A percentile compares a stretch with the other conserved stretches of the same genome.
Evolutionary conservation across 2,797 vertebrate genomes (phyloP).

Genomic region (Anolis apletophallus): DNA sequence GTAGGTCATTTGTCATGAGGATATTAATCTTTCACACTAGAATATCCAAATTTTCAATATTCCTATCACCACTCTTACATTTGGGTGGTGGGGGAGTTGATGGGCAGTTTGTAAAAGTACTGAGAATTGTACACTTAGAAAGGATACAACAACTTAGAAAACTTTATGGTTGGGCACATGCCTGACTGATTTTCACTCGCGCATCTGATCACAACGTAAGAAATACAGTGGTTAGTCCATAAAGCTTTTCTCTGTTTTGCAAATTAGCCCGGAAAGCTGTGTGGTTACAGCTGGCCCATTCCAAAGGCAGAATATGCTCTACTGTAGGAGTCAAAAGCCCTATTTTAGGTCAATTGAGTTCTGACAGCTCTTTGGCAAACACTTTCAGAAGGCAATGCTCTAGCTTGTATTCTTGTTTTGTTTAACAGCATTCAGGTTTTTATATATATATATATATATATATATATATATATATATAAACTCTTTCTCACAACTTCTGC

Average conservation of each 20-base stretch:
- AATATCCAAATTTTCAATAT: neutral
- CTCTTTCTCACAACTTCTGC: neutral
- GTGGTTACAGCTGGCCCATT: neutral
- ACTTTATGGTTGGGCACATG: neutral
- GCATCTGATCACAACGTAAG: neutral
- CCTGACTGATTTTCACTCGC: neutral
- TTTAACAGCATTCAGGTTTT: no score
- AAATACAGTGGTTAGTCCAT: neutral
- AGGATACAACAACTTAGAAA: neutral
- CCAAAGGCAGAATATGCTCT: neutral
- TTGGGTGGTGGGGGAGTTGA: neutral
- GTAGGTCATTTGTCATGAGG: neutral
- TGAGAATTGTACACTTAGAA: neutral
- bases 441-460: no score
- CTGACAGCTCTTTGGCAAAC: neutral
- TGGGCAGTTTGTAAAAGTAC: neutral
- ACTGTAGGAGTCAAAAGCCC: no score
- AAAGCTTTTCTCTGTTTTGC: neutral
- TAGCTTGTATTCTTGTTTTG: neutral
- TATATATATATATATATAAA: no score
- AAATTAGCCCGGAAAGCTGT: neutral
- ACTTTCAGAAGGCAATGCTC: neutral
- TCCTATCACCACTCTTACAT: neutral
- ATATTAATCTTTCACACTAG: neutral
- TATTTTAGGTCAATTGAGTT: neutral